These are phyloP conservation scores for Cotesia glomerata DNA, from an alignment of 1,140 invertebrate species.

Conservation along the genomic window DNA sequence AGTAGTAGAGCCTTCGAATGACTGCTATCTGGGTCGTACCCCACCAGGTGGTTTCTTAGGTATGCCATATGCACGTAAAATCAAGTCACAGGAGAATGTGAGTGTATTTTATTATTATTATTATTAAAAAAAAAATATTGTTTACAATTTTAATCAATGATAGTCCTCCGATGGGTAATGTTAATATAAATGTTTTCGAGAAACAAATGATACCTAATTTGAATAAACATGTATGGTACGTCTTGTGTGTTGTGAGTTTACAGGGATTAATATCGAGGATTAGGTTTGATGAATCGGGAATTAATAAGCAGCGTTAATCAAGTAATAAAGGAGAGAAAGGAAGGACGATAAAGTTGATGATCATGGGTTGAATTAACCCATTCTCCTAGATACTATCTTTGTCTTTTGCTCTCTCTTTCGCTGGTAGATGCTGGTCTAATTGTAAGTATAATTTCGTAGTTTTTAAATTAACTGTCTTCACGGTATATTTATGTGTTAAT, in stretches of 20 bases:
- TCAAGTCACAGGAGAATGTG: conserved; percentile 5
- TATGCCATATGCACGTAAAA: conserved; percentile 25
- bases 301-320: background rate
- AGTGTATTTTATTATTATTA: background rate
- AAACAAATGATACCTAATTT: too few relatives aligned
- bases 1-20: conserved; percentile 52
- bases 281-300: background rate
- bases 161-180: background rate
- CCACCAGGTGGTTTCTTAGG: conserved; percentile 42
- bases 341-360: background rate
- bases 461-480: background rate
- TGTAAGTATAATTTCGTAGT: background rate
- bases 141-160: background rate
- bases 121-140: background rate
- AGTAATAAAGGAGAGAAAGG: conserved; percentile 9
- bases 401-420: background rate
- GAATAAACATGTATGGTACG: too few relatives aligned
- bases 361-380: conserved; percentile 28
- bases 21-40: conserved; percentile 61
- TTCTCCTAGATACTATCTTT: conserved; percentile 12
- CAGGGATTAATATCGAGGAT: background rate
- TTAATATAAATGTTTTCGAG: background rate
- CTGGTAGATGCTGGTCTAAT: background rate
- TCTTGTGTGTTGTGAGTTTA: background rate
- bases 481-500: too few relatives aligned